These are phyloP conservation scores for Lordiphosa andalusiaca DNA, from an alignment of 2,888 invertebrate species.

Conservation along the genomic window DNA sequence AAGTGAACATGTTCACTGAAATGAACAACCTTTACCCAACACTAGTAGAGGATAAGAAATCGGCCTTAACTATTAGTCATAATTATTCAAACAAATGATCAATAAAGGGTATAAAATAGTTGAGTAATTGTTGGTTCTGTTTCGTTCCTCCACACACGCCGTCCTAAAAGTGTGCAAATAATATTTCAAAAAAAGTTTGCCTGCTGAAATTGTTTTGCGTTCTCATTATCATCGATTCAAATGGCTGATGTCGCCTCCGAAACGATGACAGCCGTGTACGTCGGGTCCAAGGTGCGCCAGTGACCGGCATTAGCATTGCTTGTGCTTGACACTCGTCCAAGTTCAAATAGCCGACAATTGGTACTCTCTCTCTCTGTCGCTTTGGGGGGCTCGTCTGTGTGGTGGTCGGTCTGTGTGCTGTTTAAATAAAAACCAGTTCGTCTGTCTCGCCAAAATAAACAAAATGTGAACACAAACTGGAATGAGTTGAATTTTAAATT, in stretches of 20 bases:
- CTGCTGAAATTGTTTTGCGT: conserved; percentile 31
- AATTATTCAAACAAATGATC: no score
- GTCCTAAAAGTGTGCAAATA: conserved; percentile 13
- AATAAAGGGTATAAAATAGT: background rate
- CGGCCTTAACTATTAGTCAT: no score
- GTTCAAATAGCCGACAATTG: conserved; percentile 12
- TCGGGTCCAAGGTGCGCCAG: conserved; percentile 16
- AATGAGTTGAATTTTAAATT: background rate
- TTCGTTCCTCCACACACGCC: no score
- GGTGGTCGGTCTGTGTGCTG: background rate
- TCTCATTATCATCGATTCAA: conserved; percentile 39
- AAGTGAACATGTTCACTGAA: no score
- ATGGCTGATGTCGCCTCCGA: conserved; percentile 22
- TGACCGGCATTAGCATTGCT: conserved; percentile 20
- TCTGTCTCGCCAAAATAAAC: conserved; percentile 2
- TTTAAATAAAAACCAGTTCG: conserved; percentile 14
- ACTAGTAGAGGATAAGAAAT: no score
- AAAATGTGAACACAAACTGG: conserved; percentile 12
- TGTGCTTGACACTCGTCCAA: background rate
- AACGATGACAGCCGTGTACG: conserved; percentile 2
- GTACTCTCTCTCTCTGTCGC: conserved; percentile 18
- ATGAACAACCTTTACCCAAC: no score
- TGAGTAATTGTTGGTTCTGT: no score
- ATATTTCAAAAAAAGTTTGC: conserved; percentile 8
- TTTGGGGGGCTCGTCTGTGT: conserved; percentile 32